phyloP scores from a whole-genome alignment of 2,888 invertebrate genomes.

The Periphyllus acericola region DNA sequence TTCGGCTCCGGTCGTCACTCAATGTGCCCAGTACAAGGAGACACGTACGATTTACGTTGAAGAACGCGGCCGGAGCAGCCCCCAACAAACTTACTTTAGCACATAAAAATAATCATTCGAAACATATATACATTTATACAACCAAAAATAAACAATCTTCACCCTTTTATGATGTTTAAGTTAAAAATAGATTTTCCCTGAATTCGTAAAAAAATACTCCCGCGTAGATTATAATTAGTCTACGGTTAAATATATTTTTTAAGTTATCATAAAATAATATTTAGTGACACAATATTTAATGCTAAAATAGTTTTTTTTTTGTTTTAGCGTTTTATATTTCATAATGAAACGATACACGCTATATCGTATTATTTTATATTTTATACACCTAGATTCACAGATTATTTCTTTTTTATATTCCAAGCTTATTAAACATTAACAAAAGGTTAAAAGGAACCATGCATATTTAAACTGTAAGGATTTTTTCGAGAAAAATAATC shows the following conservation, averaged over 20 bases:
- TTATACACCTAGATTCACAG: not conserved
- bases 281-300: not conserved
- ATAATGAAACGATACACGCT: not conserved
- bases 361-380: not conserved
- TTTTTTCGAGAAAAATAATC: not conserved
- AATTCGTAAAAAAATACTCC: not conserved
- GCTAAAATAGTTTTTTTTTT: not conserved
- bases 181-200: not conserved
- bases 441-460: not conserved
- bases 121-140: not conserved
- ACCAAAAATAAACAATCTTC: constrained; percentile 7
- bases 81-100: not conserved
- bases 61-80: constrained; percentile 38
- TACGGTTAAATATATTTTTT: not conserved
- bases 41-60: constrained; percentile 51
- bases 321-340: not conserved
- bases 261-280: not conserved
- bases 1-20: constrained; percentile 52
- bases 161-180: not conserved
- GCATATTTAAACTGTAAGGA: not conserved
- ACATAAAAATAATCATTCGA: not conserved
- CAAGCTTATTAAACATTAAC: not conserved
- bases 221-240: not conserved
- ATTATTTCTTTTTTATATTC: not conserved
- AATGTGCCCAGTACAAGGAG: constrained; percentile 48